Conservation (phyloP, 1,140 invertebrate genomes). For the Eulimnadia texana region DNA sequence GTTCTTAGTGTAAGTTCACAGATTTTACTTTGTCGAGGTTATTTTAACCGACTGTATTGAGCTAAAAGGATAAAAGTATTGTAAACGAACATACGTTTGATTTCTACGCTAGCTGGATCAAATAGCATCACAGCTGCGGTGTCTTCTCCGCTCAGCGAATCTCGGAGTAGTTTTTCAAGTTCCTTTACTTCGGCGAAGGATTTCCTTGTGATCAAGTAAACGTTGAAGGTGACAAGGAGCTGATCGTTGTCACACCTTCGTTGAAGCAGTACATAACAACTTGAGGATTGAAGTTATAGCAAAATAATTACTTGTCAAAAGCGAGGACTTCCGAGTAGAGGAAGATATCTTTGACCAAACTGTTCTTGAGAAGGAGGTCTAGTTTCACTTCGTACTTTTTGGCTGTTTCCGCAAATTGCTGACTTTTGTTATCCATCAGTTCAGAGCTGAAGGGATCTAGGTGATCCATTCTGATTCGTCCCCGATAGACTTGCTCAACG, state of each 20-base stretch:
- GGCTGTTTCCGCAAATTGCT: conserved; percentile 45
- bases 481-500: conserved; percentile 61
- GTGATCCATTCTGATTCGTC: conserved; percentile 47
- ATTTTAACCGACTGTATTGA: neutral
- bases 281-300: neutral
- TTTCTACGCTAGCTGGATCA: neutral
- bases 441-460: conserved; percentile 44
- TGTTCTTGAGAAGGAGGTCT: conserved; percentile 52
- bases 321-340: conserved; percentile 52
- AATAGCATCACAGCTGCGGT: neutral
- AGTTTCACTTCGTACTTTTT: conserved; percentile 55
- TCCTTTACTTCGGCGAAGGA: neutral
- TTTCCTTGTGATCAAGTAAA: conserved; percentile 3
- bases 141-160: neutral
- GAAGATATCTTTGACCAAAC: conserved; percentile 49
- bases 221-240: conserved; percentile 11
- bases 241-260: neutral
- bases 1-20: neutral
- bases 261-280: neutral
- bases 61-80: neutral
- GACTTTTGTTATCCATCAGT: conserved; percentile 40
- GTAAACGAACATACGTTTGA: neutral
- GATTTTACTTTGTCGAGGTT: neutral
- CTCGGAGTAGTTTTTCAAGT: neutral
- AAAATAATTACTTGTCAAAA: conserved; percentile 52